Evolutionary conservation across 2,113 vertebrate species (phyloP).

Genomic region (Mystacornis crossleyi): DNA sequence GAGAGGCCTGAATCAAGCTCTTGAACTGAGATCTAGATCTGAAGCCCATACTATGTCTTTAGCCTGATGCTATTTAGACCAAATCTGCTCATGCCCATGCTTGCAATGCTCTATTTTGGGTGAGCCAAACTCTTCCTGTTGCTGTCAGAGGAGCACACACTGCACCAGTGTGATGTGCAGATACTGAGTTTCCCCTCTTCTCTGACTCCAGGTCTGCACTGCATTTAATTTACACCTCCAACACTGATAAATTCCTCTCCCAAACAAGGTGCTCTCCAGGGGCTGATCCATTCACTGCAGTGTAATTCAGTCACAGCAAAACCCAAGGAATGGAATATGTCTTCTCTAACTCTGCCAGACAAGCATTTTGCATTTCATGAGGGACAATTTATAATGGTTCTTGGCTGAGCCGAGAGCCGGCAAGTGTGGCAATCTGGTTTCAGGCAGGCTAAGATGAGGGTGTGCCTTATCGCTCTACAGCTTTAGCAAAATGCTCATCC

Average conservation of each 20-base stretch:
- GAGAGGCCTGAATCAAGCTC: background rate
- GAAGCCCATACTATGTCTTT: background rate
- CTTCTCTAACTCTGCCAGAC: conserved; percentile 28
- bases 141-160: background rate
- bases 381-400: background rate
- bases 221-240: background rate
- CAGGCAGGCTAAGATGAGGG: background rate
- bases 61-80: background rate
- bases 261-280: background rate
- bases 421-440: background rate
- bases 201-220: background rate
- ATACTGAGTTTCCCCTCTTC: background rate
- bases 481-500: background rate
- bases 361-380: conserved; percentile 27
- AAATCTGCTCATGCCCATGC: accelerated
- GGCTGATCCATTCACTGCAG: background rate
- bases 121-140: background rate
- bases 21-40: background rate
- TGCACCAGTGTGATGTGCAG: background rate
- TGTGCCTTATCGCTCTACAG: background rate
- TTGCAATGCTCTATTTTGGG: background rate
- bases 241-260: conserved; percentile 46
- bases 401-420: background rate
- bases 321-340: background rate
- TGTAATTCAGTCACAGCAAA: conserved; percentile 21